phyloP scores from a whole-genome alignment of 2,113 vertebrate genomes.

The Sturnus vulgaris region DNA sequence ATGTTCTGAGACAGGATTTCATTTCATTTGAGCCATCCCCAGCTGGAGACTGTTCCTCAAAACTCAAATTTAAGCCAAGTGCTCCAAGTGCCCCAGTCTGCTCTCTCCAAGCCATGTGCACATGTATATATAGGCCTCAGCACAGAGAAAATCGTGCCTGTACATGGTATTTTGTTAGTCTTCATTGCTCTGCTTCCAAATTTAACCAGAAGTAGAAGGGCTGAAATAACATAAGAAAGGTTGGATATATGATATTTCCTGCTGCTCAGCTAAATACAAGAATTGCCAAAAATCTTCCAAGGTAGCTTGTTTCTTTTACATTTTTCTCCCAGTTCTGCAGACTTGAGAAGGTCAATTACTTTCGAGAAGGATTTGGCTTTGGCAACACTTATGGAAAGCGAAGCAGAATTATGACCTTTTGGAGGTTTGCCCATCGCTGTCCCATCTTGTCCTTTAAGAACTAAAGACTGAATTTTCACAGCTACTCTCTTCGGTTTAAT shows the following conservation, averaged over 20 bases:
- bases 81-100: background rate
- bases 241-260: constrained; percentile 57
- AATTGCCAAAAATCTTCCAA: constrained; percentile 63
- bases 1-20: background rate
- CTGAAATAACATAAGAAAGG: constrained; percentile 58
- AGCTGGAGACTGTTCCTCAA: background rate
- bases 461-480: constrained; percentile 39
- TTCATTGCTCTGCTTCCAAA: constrained; percentile 40
- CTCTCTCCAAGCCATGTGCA: background rate
- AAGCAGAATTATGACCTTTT: constrained; percentile 55
- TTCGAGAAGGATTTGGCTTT: constrained; percentile 58
- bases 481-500: background rate
- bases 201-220: constrained; percentile 60
- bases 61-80: background rate
- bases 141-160: background rate
- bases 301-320: constrained; percentile 61
- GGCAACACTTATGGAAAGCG: constrained; percentile 40
- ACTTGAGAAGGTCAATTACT: constrained; percentile 58
- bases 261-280: constrained; percentile 54
- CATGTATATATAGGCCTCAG: background rate
- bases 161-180: constrained; percentile 12
- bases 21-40: background rate
- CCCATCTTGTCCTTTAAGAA: constrained; percentile 49
- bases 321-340: constrained; percentile 54
- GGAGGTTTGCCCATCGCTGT: constrained; percentile 41